These are phyloP conservation scores for Ochropleura leucogaster DNA, from an alignment of 2,888 invertebrate species.

Conservation along the genomic window DNA sequence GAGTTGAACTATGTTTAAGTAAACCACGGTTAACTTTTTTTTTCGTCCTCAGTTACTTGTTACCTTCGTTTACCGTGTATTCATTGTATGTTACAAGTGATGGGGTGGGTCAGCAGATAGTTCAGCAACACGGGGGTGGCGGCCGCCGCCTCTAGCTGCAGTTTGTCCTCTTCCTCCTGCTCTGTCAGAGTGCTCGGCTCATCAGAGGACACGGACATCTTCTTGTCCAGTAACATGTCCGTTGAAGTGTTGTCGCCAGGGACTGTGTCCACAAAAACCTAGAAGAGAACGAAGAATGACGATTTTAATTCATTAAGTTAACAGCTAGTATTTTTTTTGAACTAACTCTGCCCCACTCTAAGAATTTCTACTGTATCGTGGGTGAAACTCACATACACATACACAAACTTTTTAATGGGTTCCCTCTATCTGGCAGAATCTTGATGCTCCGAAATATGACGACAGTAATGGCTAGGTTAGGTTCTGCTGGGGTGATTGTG, in stretches of 20 bases:
- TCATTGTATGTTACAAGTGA: conserved; percentile 82
- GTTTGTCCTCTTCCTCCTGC: conserved; percentile 66
- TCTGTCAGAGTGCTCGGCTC: conserved; percentile 59
- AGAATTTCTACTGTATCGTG: too few species aligned
- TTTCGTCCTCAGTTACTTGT: not conserved
- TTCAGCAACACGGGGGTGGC: conserved; percentile 86
- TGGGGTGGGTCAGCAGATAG: conserved; percentile 84
- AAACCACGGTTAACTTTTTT: conserved; percentile 27
- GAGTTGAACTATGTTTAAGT: not conserved
- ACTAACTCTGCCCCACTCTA: too few species aligned
- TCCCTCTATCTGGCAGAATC: too few species aligned
- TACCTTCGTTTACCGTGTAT: not conserved
- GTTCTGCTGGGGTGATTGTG: too few species aligned
- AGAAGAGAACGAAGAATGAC: conserved; percentile 24
- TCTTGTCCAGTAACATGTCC: conserved; percentile 79
- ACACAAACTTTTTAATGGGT: too few species aligned
- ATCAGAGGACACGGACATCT: conserved; percentile 79
- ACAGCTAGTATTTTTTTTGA: too few species aligned
- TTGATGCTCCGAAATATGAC: too few species aligned
- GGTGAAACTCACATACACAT: too few species aligned
- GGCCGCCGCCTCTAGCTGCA: conserved; percentile 85
- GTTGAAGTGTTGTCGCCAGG: conserved; percentile 83
- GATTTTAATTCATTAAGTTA: not conserved
- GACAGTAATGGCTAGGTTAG: too few species aligned
- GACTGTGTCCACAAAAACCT: conserved; percentile 83